These are phyloP conservation scores for Drymonia ruficornis DNA, from an alignment of 2,888 invertebrate genomes.

Conservation along the genomic window DNA sequence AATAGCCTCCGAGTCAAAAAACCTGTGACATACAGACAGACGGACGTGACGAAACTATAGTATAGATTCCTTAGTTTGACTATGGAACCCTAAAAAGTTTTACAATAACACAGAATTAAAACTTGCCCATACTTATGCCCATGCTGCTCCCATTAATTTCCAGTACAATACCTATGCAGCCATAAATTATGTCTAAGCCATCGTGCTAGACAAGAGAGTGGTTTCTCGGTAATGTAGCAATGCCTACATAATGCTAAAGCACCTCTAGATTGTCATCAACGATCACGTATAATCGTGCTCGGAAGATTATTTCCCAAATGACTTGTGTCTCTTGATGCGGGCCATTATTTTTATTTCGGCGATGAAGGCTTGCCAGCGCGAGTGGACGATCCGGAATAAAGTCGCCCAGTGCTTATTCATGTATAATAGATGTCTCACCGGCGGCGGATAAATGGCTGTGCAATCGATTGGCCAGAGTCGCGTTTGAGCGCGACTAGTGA, in stretches of 20 bases:
- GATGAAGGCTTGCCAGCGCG: not conserved
- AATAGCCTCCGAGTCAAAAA: too few relatives aligned
- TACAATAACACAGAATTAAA: too few relatives aligned
- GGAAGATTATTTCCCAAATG: not conserved
- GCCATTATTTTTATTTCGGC: slow-evolving; percentile 8
- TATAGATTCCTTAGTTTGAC: too few relatives aligned
- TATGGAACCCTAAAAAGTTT: too few relatives aligned
- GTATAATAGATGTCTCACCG: slow-evolving; percentile 9
- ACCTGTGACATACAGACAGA: too few relatives aligned
- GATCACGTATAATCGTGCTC: not conserved
- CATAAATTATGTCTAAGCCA: not conserved
- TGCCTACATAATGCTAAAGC: not conserved
- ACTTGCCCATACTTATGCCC: too few relatives aligned
- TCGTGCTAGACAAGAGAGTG: not conserved
- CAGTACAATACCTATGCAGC: too few relatives aligned
- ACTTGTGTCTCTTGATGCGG: slow-evolving; percentile 4
- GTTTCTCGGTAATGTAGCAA: not conserved
- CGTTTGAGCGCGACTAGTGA: slow-evolving; percentile 4
- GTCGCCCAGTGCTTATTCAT: slow-evolving; percentile 17
- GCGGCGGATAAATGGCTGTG: slow-evolving; percentile 4
- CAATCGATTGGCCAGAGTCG: slow-evolving; percentile 2
- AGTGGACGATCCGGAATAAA: slow-evolving; percentile 10
- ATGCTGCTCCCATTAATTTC: too few relatives aligned
- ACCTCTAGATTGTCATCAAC: not conserved
- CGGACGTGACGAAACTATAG: too few relatives aligned